These are phyloP conservation scores for Callyntrura sp. DNA, from an alignment of 2,888 invertebrate genomes.

Conservation along the genomic window DNA sequence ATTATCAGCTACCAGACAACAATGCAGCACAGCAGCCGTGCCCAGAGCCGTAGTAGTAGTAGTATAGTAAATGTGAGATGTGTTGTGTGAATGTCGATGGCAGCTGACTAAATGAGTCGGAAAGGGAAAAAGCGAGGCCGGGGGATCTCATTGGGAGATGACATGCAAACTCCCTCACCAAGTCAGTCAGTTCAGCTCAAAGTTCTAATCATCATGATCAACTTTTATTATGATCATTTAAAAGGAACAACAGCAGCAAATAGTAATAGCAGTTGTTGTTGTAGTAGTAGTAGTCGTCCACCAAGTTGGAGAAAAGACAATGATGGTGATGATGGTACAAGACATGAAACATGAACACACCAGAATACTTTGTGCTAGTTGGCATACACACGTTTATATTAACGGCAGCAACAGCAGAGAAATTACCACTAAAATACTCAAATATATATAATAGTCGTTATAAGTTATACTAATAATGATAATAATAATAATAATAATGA, in stretches of 20 bases:
- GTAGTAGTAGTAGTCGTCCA: no score
- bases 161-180: constrained; percentile 73
- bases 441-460: neutral
- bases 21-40: neutral
- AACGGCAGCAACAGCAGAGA: neutral
- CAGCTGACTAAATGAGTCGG: constrained; percentile 66
- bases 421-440: constrained; percentile 20
- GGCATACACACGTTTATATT: neutral
- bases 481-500: constrained; percentile 2
- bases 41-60: no score
- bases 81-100: constrained; percentile 13
- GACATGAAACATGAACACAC: neutral
- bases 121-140: constrained; percentile 52
- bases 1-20: neutral
- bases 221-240: constrained; percentile 71
- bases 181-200: constrained; percentile 42
- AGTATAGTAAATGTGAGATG: no score
- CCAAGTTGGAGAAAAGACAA: neutral
- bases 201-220: constrained; percentile 72
- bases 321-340: neutral
- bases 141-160: constrained; percentile 55
- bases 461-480: no score
- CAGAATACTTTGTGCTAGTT: no score
- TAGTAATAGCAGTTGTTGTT: neutral
- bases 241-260: constrained; percentile 16